A percentile compares a stretch with the other conserved stretches of the same genome.
phyloP scores from a whole-genome alignment of 2,797 vertebrate species.

The Urocyon cinereoargenteus region DNA sequence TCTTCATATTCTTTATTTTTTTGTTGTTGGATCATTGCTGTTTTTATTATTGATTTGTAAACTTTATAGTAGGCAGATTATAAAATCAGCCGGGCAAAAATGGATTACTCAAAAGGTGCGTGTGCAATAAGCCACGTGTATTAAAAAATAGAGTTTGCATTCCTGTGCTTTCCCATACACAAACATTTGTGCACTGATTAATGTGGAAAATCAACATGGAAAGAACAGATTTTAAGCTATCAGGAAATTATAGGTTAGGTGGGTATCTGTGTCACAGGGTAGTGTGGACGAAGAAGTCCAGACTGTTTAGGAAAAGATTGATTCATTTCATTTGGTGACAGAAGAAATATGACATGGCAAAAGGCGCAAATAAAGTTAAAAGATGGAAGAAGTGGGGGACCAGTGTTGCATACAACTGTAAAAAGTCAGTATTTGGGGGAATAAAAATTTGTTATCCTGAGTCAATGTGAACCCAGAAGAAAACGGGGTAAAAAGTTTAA shows the following conservation, averaged over 20 bases:
- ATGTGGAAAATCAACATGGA: background rate
- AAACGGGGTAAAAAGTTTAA: background rate
- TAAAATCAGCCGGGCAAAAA: background rate
- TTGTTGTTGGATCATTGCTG: background rate
- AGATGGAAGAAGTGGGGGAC: background rate
- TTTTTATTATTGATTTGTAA: background rate
- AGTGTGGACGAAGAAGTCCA: background rate
- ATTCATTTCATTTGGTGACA: too few relatives aligned
- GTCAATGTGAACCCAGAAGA: background rate
- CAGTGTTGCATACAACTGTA: background rate
- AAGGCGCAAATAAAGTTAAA: background rate
- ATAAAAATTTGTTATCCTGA: slow-evolving; percentile 8
- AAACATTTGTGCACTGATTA: background rate
- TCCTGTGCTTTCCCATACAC: background rate
- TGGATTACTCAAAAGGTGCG: background rate
- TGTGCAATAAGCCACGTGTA: background rate
- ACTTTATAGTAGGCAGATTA: background rate
- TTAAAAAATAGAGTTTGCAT: background rate
- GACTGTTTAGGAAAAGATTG: background rate
- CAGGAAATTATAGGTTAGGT: background rate
- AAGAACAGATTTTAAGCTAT: background rate
- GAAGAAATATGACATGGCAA: background rate
- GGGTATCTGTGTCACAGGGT: background rate
- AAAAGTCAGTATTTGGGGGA: background rate
- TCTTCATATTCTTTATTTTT: background rate